phyloP scores from a whole-genome alignment of 2,797 vertebrate species.

The Molossus molossus region DNA sequence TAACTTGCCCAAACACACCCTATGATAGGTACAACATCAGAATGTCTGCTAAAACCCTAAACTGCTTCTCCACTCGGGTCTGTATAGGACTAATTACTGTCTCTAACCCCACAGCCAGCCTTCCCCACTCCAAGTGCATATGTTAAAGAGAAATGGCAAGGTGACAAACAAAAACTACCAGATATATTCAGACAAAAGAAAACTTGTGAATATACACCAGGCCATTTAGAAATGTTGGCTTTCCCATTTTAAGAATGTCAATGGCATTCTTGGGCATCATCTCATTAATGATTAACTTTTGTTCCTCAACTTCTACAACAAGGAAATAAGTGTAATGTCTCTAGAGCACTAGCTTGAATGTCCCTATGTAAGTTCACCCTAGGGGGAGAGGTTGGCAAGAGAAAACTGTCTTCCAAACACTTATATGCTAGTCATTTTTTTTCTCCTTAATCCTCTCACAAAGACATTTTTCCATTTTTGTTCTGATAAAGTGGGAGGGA shows the following conservation, averaged over 20 bases:
- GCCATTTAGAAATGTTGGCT: slow-evolving; percentile 13
- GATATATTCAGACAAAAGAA: background rate
- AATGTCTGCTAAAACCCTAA: background rate
- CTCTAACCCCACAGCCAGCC: background rate
- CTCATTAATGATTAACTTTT: background rate
- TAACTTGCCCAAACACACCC: background rate
- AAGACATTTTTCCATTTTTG: no score
- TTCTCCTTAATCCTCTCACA: no score
- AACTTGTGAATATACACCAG: background rate
- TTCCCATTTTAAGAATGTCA: background rate
- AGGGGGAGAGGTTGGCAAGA: background rate
- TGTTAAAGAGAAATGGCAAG: background rate
- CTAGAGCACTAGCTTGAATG: background rate
- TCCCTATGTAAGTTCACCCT: background rate
- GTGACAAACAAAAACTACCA: slow-evolving; percentile 3
- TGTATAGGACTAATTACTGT: background rate
- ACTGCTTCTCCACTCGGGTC: background rate
- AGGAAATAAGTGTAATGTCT: background rate
- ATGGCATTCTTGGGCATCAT: background rate
- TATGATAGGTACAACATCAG: background rate
- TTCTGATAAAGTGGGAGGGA: no score
- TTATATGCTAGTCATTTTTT: background rate
- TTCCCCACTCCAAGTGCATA: background rate
- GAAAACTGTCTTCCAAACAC: slow-evolving; percentile 16
- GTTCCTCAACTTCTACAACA: background rate